Percentiles rank a stretch among this genome's conserved stretches.
These are phyloP conservation scores for Leucania comma DNA, from an alignment of 2,888 invertebrate species.

Conservation along the genomic window DNA sequence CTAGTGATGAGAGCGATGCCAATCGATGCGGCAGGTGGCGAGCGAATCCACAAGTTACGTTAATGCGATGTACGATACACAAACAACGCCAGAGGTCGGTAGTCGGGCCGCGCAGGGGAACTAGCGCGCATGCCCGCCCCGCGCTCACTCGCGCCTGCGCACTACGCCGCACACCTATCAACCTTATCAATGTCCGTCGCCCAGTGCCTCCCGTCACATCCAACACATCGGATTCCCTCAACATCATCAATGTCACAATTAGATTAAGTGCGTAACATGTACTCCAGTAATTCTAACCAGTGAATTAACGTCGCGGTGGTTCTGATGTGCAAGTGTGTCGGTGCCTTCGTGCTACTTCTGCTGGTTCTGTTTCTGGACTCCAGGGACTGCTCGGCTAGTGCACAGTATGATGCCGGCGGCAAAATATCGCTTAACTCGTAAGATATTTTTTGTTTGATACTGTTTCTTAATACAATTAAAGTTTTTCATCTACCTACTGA, in stretches of 20 bases:
- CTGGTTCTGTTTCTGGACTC: conserved; percentile 84
- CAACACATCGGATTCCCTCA: conserved; percentile 30
- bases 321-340: conserved; percentile 87
- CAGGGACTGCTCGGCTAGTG: conserved; percentile 85
- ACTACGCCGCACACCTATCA: conserved; percentile 55
- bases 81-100: conserved; percentile 56
- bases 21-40: conserved; percentile 82
- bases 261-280: conserved; percentile 60
- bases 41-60: conserved; percentile 70
- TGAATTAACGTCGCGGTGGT: conserved; percentile 75
- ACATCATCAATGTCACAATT: conserved; percentile 61
- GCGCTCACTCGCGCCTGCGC: conserved; percentile 78
- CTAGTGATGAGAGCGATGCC: conserved; percentile 74
- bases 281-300: conserved; percentile 63
- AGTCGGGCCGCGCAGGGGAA: conserved; percentile 72
- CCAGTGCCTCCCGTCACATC: conserved; percentile 50
- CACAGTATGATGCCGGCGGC: conserved; percentile 81
- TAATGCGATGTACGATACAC: conserved; percentile 45
- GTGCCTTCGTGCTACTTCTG: conserved; percentile 78
- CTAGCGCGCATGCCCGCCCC: conserved; percentile 80
- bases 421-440: conserved; percentile 88
- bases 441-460: conserved; percentile 63
- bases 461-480: conserved; percentile 22
- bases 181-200: conserved; percentile 74
- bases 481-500: conserved; percentile 22